Conservation (phyloP, 2,888 invertebrate genomes). For the Tholera decimalis region DNA sequence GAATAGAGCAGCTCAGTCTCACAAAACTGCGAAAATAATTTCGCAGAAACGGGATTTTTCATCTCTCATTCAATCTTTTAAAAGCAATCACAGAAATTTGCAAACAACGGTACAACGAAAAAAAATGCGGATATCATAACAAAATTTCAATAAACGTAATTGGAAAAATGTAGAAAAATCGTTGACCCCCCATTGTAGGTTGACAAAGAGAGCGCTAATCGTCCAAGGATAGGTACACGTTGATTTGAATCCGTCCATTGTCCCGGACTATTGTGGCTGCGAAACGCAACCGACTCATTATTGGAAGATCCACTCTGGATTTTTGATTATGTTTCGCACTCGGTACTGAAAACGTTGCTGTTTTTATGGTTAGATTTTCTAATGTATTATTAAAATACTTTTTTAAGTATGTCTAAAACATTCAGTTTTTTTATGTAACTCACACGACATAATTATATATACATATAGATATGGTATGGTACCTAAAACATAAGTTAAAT, state of each 20-base stretch:
- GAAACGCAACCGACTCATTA: slow-evolving; percentile 79
- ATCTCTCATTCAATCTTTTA: slow-evolving; percentile 24
- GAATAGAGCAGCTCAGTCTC: neutral
- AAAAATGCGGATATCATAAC: slow-evolving; percentile 58
- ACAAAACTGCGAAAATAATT: slow-evolving; percentile 1
- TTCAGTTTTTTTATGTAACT: no score
- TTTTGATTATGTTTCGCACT: slow-evolving; percentile 71
- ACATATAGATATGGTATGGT: no score
- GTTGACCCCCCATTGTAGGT: slow-evolving; percentile 68
- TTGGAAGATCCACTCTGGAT: slow-evolving; percentile 70
- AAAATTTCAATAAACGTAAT: slow-evolving; percentile 67
- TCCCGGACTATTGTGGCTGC: slow-evolving; percentile 69
- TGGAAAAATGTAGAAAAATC: slow-evolving; percentile 61
- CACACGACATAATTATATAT: no score
- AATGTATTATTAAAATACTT: no score
- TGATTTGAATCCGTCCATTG: slow-evolving; percentile 76
- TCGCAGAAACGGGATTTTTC: neutral
- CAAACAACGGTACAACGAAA: slow-evolving; percentile 38
- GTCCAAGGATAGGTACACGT: slow-evolving; percentile 72
- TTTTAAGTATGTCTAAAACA: no score
- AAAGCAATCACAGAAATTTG: slow-evolving; percentile 49
- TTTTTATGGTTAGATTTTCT: slow-evolving; percentile 33
- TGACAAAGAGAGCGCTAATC: slow-evolving; percentile 81
- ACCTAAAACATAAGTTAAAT: no score
- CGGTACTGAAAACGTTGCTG: slow-evolving; percentile 50